Evolutionary conservation across 2,888 invertebrate genomes (phyloP), one percentile per base, ranked within the genome.

Genomic region (Rhyacophila evoluta): DNA sequence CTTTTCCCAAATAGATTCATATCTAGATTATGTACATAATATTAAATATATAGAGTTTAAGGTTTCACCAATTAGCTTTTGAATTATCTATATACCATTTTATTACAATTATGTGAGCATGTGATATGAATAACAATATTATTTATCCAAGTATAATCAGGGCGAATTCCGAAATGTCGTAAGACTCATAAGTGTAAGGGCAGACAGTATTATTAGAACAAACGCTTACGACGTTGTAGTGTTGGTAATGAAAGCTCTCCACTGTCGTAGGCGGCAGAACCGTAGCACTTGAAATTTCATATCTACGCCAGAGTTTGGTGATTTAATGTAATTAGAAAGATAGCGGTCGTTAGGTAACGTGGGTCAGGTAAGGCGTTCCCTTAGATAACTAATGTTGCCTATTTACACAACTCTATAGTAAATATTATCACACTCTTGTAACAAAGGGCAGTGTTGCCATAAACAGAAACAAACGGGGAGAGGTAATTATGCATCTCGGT

Each of bases 251-350:
- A 55, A 55, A 55, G 25, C 55, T 55, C 19, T 55, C 55, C 10
- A 55, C 19, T 55, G 25, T 15, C 55, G 55, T 55, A 55, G 55
- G 55, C 55, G 25, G 55, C n/a, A 10, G 55, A 55, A 55, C 19
- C 55, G 55, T 55, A 55, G 55, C 55, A 55, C 55, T 55, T 55
- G 55, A 55, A 55, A 55, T 55, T 55, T 55, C 55, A 55, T 55
- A 55, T 55, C 55, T 55, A 55, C 55, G 19, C 55, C 55, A 19
- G 55, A 55, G 55, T 55, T 55, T 19, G 55, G 55, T 83, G 83
- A 83, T 83, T 82, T 82, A 83, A 71, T 88, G 89, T 90, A 90
- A 90, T 90, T 89, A 89, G 89, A 89, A 88, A 90, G 90, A 90
- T 90, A 90, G 89, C 89, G 88, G 29, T 33, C 69, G 29, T 33